Conservation (phyloP, 2,113 vertebrate species). For the Numida meleagris region DNA sequence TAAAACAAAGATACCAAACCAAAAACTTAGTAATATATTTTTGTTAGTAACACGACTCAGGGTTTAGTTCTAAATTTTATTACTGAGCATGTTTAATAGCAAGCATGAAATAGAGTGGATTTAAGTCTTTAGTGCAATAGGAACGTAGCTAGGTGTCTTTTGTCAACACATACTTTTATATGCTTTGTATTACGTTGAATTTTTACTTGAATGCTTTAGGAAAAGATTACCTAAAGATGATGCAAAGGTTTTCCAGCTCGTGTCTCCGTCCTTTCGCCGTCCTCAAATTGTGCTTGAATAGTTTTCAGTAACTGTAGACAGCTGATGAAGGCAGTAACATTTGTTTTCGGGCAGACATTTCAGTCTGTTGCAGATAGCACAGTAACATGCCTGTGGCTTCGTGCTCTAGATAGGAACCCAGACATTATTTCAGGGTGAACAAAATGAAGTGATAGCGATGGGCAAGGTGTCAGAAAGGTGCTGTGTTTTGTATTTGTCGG, state of each 20-base stretch:
- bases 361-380: neutral
- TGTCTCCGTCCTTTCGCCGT: neutral
- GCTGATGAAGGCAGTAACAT: neutral
- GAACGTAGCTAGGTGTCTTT: neutral
- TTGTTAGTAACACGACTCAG: neutral
- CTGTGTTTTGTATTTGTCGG: neutral
- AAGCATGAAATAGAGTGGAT: neutral
- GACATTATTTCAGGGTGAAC: neutral
- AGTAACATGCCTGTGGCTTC: neutral
- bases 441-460: neutral
- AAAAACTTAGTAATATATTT: rapidly evolving
- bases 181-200: neutral
- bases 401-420: neutral
- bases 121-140: neutral
- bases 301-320: neutral
- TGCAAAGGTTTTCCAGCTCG: neutral
- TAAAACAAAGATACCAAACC: neutral
- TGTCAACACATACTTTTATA: neutral
- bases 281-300: neutral
- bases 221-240: neutral
- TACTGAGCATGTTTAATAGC: neutral
- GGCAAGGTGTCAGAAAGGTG: neutral
- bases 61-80: neutral
- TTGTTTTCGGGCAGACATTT: neutral
- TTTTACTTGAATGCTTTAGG: neutral